These are phyloP conservation scores for Pelodiscus sinensis DNA, from an alignment of 2,113 vertebrate species.

Conservation along the genomic window DNA sequence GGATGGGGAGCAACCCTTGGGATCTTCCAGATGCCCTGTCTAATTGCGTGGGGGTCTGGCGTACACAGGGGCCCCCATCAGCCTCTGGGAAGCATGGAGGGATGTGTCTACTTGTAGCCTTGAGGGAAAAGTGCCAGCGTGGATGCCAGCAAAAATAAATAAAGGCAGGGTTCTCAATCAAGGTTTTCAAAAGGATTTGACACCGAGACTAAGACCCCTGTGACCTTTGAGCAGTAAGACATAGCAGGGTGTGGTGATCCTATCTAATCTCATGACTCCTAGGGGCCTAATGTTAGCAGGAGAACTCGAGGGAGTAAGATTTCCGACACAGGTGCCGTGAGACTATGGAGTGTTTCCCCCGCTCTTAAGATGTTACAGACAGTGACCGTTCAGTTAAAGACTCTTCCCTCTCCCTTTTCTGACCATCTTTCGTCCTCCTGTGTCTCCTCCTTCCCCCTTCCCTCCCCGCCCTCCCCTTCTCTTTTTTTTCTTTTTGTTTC, in stretches of 20 bases:
- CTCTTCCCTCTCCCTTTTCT: conserved; percentile 75
- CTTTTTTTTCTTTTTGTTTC: conserved; percentile 69
- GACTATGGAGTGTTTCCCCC: conserved; percentile 15
- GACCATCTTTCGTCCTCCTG: conserved; percentile 74
- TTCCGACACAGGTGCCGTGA: neutral
- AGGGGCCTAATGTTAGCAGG: neutral
- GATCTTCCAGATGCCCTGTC: neutral
- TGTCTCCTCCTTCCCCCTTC: conserved; percentile 72
- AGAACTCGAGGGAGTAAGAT: neutral
- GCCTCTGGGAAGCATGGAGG: neutral
- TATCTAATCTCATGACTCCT: conserved; percentile 36
- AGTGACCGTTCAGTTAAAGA: conserved; percentile 70
- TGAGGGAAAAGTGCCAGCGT: neutral
- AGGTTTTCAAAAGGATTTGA: conserved; percentile 25
- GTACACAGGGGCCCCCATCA: neutral
- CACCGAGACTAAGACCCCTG: conserved; percentile 59
- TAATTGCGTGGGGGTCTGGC: neutral
- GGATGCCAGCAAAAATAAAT: conserved; percentile 2
- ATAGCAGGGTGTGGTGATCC: conserved; percentile 75
- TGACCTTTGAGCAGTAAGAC: conserved; percentile 72
- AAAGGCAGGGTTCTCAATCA: conserved; percentile 37
- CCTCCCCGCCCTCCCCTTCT: conserved; percentile 52
- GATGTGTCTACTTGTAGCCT: neutral
- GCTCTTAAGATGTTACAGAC: conserved; percentile 47
- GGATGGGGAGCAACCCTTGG: conserved; percentile 47